Conservation (phyloP, 1,140 invertebrate genomes). For the Orchesella cincta region DNA sequence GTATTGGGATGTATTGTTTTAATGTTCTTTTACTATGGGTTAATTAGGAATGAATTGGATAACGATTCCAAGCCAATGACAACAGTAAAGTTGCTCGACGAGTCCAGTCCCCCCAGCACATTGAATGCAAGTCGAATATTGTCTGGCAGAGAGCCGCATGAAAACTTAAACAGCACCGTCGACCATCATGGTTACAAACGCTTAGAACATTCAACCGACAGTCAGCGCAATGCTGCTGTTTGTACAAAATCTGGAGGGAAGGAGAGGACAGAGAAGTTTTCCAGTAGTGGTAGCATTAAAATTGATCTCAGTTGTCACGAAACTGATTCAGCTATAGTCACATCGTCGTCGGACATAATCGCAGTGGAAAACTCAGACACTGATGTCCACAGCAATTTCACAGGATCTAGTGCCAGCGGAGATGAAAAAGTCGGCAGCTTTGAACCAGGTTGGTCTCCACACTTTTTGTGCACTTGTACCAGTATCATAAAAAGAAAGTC, state of each 20-base stretch:
- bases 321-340: conserved; percentile 50
- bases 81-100: background rate
- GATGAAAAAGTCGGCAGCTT: conserved; percentile 41
- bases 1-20: conserved; percentile 39
- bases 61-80: conserved; percentile 13
- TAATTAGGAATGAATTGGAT: background rate
- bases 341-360: conserved; percentile 50
- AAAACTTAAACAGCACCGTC: background rate
- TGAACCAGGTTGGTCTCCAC: conserved; percentile 40
- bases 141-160: background rate
- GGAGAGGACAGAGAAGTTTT: conserved; percentile 9
- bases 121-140: background rate
- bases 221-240: background rate
- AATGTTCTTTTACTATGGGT: too few species aligned
- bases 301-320: conserved; percentile 52
- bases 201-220: background rate
- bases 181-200: background rate
- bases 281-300: conserved; percentile 46
- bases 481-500: background rate
- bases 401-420: conserved; percentile 39
- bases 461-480: background rate
- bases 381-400: conserved; percentile 34
- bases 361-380: conserved; percentile 31
- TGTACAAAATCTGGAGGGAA: background rate
- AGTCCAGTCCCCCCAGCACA: background rate